These are phyloP conservation scores for Malthinus flaveolus DNA, from an alignment of 2,888 invertebrate genomes.

Conservation along the genomic window DNA sequence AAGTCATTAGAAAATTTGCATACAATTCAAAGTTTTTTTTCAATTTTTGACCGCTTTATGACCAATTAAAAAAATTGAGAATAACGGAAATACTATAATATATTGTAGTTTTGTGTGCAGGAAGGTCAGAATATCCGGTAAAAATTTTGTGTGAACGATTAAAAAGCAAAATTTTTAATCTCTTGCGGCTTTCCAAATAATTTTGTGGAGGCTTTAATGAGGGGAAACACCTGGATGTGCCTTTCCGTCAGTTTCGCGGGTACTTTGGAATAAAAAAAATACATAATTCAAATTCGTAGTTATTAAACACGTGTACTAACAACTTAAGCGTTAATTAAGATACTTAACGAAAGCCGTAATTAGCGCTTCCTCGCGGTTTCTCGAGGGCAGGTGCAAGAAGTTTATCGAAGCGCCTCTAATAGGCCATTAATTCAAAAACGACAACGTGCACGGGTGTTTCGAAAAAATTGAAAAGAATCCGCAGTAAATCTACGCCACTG, in stretches of 20 bases:
- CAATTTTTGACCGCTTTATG: neutral
- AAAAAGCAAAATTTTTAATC: too few relatives aligned
- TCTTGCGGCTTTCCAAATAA: too few relatives aligned
- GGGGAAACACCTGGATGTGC: too few relatives aligned
- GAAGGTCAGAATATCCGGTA: too few relatives aligned
- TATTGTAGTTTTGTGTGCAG: too few relatives aligned
- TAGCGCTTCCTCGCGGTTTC: neutral
- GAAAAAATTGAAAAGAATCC: constrained; percentile 3
- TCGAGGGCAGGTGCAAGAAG: neutral
- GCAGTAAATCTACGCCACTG: neutral
- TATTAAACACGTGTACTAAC: too few relatives aligned
- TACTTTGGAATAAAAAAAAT: too few relatives aligned
- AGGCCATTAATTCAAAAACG: neutral
- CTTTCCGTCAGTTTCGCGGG: too few relatives aligned
- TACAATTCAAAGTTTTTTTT: constrained; percentile 3
- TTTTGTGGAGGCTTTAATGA: too few relatives aligned
- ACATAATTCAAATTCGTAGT: too few relatives aligned
- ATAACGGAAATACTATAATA: constrained; percentile 2
- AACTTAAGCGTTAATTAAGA: neutral
- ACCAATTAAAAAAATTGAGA: constrained; percentile 3
- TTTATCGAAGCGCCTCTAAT: constrained; percentile 6
- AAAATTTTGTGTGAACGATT: too few relatives aligned
- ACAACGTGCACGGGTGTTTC: neutral
- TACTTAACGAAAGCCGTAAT: neutral
- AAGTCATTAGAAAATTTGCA: neutral